These are phyloP conservation scores for Acanthornis magna DNA, from an alignment of 2,797 vertebrate species.

Conservation along the genomic window DNA sequence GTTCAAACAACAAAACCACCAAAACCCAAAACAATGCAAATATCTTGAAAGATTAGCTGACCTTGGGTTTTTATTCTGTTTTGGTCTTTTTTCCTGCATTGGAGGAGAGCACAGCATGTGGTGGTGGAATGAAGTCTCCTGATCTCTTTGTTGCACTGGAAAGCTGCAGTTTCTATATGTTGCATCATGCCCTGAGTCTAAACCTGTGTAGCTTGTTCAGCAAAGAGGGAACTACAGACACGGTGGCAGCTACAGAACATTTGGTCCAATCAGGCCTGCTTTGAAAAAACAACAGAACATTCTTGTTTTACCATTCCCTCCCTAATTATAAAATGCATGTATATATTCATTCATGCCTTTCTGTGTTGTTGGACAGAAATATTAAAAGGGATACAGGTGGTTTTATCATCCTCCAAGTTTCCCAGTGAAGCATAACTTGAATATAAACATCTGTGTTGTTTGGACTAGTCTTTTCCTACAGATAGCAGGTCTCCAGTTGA, in stretches of 20 bases:
- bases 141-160: not conserved
- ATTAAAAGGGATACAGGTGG: not conserved
- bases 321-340: not conserved
- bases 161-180: not conserved
- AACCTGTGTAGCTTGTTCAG: not conserved
- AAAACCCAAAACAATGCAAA: not conserved
- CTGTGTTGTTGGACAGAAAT: not conserved
- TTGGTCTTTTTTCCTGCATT: not conserved
- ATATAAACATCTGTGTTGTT: not conserved
- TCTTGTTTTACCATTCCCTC: not conserved
- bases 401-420: not conserved
- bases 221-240: not conserved
- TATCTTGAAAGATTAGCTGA: not conserved
- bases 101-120: not conserved
- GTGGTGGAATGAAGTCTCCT: not conserved
- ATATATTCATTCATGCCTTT: not conserved
- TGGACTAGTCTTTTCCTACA: not conserved
- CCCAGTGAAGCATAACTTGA: not conserved
- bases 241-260: fast-evolving
- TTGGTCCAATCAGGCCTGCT: not conserved
- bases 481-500: not conserved
- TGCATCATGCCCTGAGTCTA: not conserved
- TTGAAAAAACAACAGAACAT: not conserved
- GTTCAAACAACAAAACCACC: too few relatives aligned
- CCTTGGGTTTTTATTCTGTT: not conserved